Evolutionary conservation across 2,888 invertebrate genomes (phyloP).

Genomic region (Habroteleia sp.): DNA sequence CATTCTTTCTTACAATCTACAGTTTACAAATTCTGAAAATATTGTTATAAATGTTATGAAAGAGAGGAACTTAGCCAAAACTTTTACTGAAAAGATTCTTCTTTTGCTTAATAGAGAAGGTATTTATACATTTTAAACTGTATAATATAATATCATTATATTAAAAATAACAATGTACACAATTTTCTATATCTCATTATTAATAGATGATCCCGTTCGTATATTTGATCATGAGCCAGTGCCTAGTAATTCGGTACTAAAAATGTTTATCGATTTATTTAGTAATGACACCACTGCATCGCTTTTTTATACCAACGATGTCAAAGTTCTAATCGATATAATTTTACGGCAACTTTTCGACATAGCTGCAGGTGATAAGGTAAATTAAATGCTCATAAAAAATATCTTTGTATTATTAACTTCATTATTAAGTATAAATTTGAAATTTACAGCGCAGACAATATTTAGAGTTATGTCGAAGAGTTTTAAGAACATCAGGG

Average conservation of each 20-base stretch:
- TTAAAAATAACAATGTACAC: too few species aligned
- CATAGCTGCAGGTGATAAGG: constrained; percentile 92
- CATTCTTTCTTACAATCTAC: constrained; percentile 93
- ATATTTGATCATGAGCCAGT: constrained; percentile 91
- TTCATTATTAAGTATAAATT: too few species aligned
- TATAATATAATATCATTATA: too few species aligned
- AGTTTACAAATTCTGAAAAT: constrained; percentile 88
- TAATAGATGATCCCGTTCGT: constrained; percentile 91
- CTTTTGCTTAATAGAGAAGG: constrained; percentile 95
- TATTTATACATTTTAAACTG: too few species aligned
- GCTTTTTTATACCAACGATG: constrained; percentile 96
- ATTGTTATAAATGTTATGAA: constrained; percentile 87
- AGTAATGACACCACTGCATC: constrained; percentile 89
- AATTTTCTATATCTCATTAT: constrained; percentile 12
- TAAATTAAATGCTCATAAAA: constrained; percentile 79
- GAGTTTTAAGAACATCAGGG: constrained; percentile 90
- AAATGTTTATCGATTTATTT: constrained; percentile 94
- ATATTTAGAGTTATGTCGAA: constrained; percentile 90
- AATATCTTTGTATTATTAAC: not conserved
- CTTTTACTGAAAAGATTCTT: constrained; percentile 94
- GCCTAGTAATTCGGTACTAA: constrained; percentile 92
- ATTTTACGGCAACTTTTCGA: constrained; percentile 94
- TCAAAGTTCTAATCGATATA: constrained; percentile 96
- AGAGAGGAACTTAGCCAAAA: constrained; percentile 88
- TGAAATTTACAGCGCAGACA: constrained; percentile 83